Percentiles rank a stretch among this genome's conserved stretches.
phyloP scores from a whole-genome alignment of 2,888 invertebrate genomes.

The Heliconius charithonia region DNA sequence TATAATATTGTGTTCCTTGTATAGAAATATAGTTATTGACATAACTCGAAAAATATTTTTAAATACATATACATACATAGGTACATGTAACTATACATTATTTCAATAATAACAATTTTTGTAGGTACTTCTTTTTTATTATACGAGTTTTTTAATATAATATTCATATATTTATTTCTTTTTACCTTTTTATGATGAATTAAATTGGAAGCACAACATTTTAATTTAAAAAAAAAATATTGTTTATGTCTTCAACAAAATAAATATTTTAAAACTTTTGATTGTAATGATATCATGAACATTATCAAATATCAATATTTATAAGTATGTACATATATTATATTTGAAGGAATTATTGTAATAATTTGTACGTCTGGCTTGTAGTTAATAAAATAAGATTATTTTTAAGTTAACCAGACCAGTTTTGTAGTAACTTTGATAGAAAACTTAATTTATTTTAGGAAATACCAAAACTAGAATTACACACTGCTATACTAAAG shows the following conservation, averaged over 20 bases:
- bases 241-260: background rate
- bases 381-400: background rate
- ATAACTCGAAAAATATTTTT: background rate
- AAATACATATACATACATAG: too few relatives aligned
- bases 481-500: background rate
- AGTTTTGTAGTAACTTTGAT: background rate
- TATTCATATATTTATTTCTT: background rate
- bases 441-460: background rate
- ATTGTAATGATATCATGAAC: background rate
- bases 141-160: background rate
- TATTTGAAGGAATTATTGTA: background rate
- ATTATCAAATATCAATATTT: background rate
- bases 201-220: slow-evolving; percentile 14
- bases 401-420: background rate
- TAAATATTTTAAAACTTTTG: background rate
- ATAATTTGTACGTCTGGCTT: slow-evolving; percentile 16
- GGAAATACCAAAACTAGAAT: slow-evolving; percentile 11
- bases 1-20: background rate
- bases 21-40: background rate
- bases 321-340: background rate
- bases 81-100: too few relatives aligned
- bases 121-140: background rate
- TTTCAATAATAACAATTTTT: too few relatives aligned
- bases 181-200: background rate
- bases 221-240: background rate